phyloP scores from a whole-genome alignment of 1,140 invertebrate genomes.

The Armadillidium nasatum region DNA sequence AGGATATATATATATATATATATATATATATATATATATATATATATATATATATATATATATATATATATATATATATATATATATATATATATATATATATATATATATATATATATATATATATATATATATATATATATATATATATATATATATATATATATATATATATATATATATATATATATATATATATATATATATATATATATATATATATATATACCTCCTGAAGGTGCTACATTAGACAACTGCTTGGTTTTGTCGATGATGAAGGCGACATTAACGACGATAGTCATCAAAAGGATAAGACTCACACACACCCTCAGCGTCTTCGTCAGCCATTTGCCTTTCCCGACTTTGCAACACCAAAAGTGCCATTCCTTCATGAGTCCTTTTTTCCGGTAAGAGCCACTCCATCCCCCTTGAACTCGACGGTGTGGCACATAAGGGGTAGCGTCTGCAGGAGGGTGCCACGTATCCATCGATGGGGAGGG shows the following conservation, averaged over 20 bases:
- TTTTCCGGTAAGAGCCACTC: not conserved
- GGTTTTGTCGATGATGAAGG: constrained; percentile 28
- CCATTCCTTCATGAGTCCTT: not conserved
- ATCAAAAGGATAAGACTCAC: constrained; percentile 23
- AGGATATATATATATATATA: too few relatives aligned
- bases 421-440: not conserved
- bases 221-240: constrained; percentile 2
- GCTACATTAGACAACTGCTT: not conserved
- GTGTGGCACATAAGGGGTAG: constrained; percentile 20
- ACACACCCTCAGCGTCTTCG: constrained; percentile 10
- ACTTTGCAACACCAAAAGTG: not conserved
- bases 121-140: too few relatives aligned
- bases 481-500: constrained; percentile 15
- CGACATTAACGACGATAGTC: constrained; percentile 28
- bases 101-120: too few relatives aligned
- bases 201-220: too few relatives aligned
- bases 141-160: too few relatives aligned
- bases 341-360: constrained; percentile 16
- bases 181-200: too few relatives aligned
- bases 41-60: too few relatives aligned
- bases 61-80: too few relatives aligned
- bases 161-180: too few relatives aligned
- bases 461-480: constrained; percentile 21
- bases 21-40: too few relatives aligned
- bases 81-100: too few relatives aligned